These are phyloP conservation scores for Gastrophryne carolinensis DNA, from an alignment of 2,797 vertebrate species.

Conservation along the genomic window DNA sequence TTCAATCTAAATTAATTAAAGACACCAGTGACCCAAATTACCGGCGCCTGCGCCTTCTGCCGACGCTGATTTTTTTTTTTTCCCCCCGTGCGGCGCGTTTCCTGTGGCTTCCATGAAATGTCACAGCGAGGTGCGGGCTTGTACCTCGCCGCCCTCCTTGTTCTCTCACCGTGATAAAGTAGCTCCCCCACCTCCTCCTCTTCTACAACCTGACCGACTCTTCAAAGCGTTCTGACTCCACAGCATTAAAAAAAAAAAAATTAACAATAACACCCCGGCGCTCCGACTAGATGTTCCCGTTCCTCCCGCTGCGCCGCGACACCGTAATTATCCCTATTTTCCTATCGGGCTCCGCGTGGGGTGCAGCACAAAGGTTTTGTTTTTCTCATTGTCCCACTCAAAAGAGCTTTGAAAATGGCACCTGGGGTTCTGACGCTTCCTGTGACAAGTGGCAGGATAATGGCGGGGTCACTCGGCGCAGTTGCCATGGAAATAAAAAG, in stretches of 20 bases:
- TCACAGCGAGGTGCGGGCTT: constrained; percentile 17
- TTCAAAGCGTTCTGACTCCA: constrained; percentile 23
- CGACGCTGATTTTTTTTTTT: too few species aligned
- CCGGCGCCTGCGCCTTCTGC: constrained; percentile 67
- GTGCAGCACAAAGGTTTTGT: not conserved
- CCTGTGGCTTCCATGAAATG: constrained; percentile 52
- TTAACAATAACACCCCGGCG: constrained; percentile 5
- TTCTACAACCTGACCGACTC: not conserved
- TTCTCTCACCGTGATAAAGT: constrained; percentile 66
- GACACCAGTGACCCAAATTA: constrained; percentile 73
- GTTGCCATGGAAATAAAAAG: too few species aligned
- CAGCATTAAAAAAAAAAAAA: constrained; percentile 40
- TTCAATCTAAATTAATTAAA: constrained; percentile 78
- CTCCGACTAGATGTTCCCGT: constrained; percentile 9
- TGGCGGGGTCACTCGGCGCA: too few species aligned
- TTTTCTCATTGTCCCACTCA: not conserved
- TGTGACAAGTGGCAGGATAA: not conserved
- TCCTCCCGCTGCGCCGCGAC: constrained; percentile 14
- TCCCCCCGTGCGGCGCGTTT: too few species aligned
- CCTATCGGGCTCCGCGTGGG: not conserved
- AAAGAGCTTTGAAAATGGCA: not conserved
- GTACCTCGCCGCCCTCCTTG: constrained; percentile 44
- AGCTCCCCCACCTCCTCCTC: not conserved
- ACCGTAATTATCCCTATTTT: constrained; percentile 35
- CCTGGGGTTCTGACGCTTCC: not conserved